Percentiles rank a stretch among this genome's conserved stretches.
These are phyloP conservation scores for Gobio occitaniae DNA, from an alignment of 2,797 vertebrate genomes.

Conservation along the genomic window DNA sequence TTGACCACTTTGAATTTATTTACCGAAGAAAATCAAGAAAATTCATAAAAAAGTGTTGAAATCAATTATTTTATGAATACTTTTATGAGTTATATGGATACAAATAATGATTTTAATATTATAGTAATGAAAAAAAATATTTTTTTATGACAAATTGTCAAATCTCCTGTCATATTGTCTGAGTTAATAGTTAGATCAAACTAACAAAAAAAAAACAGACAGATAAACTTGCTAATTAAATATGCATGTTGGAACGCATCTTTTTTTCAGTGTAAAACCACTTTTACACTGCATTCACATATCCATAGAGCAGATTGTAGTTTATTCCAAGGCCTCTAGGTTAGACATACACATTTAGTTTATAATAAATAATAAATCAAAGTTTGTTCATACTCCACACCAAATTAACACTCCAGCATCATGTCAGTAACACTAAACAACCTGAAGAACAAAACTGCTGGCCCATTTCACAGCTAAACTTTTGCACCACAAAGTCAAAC, in stretches of 20 bases:
- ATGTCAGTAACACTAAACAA: not conserved
- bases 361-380: not conserved
- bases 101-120: not conserved
- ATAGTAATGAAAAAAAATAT: not conserved
- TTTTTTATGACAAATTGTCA: not conserved
- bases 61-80: not conserved
- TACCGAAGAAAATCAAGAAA: not conserved
- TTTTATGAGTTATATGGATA: not conserved
- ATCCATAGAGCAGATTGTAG: not conserved
- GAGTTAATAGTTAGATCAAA: not conserved
- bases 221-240: not conserved
- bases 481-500: not conserved
- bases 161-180: not conserved
- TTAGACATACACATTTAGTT: not conserved
- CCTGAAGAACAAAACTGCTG: not conserved
- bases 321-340: not conserved
- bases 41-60: not conserved
- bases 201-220: not conserved
- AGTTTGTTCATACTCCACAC: not conserved
- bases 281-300: not conserved
- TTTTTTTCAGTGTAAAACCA: not conserved
- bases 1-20: not conserved
- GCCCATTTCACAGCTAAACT: not conserved
- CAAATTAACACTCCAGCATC: not conserved
- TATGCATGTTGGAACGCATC: not conserved